These are phyloP conservation scores for Platyrinchus mystaceus DNA, from an alignment of 2,797 vertebrate genomes.

Conservation along the genomic window DNA sequence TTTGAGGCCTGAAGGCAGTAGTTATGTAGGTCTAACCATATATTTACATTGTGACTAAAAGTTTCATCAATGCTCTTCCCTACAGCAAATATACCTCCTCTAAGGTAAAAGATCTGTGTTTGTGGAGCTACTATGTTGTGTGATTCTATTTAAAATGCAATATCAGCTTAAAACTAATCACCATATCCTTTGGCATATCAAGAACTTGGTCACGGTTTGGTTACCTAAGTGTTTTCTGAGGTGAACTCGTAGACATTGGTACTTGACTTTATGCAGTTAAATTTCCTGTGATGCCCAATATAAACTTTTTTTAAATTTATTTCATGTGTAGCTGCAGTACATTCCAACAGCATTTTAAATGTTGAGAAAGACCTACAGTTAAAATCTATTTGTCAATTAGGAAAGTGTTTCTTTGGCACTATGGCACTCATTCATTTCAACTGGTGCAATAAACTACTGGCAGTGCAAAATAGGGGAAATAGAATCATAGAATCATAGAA, in stretches of 20 bases:
- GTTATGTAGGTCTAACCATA: not conserved
- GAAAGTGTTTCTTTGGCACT: not conserved
- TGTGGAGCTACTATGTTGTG: not conserved
- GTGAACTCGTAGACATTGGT: not conserved
- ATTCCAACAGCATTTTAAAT: not conserved
- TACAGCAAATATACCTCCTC: not conserved
- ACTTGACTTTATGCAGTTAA: not conserved
- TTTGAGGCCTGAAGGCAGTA: not conserved
- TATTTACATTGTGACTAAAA: not conserved
- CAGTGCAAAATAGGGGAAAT: not conserved
- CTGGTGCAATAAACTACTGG: not conserved
- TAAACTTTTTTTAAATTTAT: not conserved
- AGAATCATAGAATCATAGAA: too few species aligned
- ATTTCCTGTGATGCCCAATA: not conserved
- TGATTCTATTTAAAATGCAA: not conserved
- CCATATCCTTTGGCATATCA: not conserved
- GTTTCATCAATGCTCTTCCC: not conserved
- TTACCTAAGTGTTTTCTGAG: not conserved
- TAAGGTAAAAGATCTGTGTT: not conserved
- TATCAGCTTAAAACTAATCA: not conserved
- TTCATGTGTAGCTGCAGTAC: not conserved
- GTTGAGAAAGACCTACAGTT: not conserved
- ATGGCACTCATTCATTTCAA: not conserved
- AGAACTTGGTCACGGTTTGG: not conserved
- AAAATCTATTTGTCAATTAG: not conserved